phyloP scores from a whole-genome alignment of 2,888 invertebrate species.

The Syritta pipiens region DNA sequence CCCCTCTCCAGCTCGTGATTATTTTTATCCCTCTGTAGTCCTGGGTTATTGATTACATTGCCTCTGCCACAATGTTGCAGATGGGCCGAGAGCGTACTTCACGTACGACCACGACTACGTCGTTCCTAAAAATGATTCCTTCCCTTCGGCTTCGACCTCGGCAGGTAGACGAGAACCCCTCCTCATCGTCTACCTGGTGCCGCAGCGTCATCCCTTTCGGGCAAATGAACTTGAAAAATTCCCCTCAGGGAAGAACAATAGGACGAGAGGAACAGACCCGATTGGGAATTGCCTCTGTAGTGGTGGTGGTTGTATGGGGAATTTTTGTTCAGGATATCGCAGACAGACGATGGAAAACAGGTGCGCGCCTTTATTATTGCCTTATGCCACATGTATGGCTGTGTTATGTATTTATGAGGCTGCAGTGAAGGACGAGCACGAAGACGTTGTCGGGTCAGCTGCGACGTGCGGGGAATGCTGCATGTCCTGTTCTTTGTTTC shows the following conservation, averaged over 20 bases:
- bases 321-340: constrained; percentile 11
- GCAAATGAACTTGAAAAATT: constrained; percentile 58
- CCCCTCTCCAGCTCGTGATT: neutral
- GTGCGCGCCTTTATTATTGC: constrained; percentile 38
- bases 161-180: constrained; percentile 9
- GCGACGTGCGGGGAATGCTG: constrained; percentile 3
- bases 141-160: neutral
- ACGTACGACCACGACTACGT: neutral
- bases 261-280: constrained; percentile 1
- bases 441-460: no score
- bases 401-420: neutral
- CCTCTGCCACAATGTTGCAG: constrained; percentile 26
- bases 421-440: no score
- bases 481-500: constrained; percentile 24
- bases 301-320: no score
- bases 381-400: neutral
- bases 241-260: constrained; percentile 15
- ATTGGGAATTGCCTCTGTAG: constrained; percentile 31
- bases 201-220: constrained; percentile 32
- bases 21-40: constrained; percentile 32
- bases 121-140: constrained; percentile 25
- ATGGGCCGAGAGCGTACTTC: constrained; percentile 4
- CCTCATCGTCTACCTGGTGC: constrained; percentile 39
- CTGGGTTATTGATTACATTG: constrained; percentile 48
- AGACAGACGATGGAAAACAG: constrained; percentile 20